Evolutionary conservation across 2,113 vertebrate genomes (phyloP).

Genomic region (Mormoops blainvillei): DNA sequence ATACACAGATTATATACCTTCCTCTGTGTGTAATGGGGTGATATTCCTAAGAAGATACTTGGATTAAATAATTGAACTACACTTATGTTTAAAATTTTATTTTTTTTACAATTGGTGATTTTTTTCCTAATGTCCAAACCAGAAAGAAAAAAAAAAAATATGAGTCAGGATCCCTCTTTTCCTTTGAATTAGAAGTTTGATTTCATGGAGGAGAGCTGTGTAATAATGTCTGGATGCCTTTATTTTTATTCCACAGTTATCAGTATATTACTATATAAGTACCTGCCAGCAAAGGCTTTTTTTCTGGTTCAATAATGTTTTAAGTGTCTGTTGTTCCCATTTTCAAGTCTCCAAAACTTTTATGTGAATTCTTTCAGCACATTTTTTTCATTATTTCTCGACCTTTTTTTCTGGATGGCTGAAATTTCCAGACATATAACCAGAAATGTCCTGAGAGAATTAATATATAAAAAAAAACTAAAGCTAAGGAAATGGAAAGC

Average conservation of each 20-base stretch:
- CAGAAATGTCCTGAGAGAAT: conserved; percentile 83
- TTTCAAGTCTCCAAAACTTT: conserved; percentile 83
- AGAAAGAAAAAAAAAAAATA: neutral
- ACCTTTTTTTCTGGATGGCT: conserved; percentile 79
- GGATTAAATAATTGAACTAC: neutral
- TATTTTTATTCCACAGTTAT: conserved; percentile 58
- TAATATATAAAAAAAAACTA: conserved; percentile 81
- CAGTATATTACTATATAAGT: conserved; percentile 52
- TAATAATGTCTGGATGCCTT: conserved; percentile 36
- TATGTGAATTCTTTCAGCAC: conserved; percentile 84
- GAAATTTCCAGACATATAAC: conserved; percentile 82
- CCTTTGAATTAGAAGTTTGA: conserved; percentile 17
- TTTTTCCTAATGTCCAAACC: neutral
- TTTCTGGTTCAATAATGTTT: conserved; percentile 72
- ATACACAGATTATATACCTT: neutral
- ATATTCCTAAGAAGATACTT: neutral
- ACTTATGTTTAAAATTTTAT: neutral
- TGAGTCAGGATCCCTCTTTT: neutral
- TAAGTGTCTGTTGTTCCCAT: conserved; percentile 84
- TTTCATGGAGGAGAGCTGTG: neutral
- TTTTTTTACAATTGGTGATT: neutral
- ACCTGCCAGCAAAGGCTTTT: conserved; percentile 51
- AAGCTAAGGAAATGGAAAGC: conserved; percentile 80
- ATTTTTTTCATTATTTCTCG: conserved; percentile 85
- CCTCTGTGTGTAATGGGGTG: neutral